phyloP scores from a whole-genome alignment of 2,888 invertebrate genomes.

The Deilephila porcellus region DNA sequence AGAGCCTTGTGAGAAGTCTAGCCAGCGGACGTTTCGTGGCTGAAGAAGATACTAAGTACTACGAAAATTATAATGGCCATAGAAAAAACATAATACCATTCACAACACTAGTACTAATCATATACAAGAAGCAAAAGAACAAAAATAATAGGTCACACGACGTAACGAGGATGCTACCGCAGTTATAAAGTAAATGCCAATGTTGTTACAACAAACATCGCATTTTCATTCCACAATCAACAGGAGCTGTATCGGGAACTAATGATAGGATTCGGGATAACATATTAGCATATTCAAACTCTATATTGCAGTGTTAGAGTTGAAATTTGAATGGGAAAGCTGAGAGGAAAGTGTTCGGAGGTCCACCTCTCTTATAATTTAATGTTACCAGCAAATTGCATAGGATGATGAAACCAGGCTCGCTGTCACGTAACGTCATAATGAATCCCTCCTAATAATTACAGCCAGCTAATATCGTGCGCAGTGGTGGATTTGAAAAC shows the following conservation, averaged over 20 bases:
- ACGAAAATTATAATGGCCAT: not conserved
- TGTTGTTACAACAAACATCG: slow-evolving; percentile 53
- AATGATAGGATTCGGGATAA: slow-evolving; percentile 45
- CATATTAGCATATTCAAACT: slow-evolving; percentile 35
- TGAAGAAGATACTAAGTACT: not conserved
- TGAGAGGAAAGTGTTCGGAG: slow-evolving; percentile 41
- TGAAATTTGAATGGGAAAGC: slow-evolving; percentile 35
- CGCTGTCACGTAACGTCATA: slow-evolving; percentile 76
- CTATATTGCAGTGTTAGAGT: slow-evolving; percentile 45
- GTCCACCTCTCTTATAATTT: slow-evolving; percentile 56
- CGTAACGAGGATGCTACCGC: slow-evolving; percentile 29
- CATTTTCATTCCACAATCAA: slow-evolving; percentile 46
- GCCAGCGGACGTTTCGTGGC: too few relatives aligned
- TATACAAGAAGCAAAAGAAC: not conserved
- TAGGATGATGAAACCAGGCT: slow-evolving; percentile 58
- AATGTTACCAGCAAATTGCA: slow-evolving; percentile 66
- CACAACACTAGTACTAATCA: not conserved
- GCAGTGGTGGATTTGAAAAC: slow-evolving; percentile 39
- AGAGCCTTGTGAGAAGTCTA: too few relatives aligned
- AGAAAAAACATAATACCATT: not conserved
- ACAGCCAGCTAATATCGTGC: slow-evolving; percentile 65
- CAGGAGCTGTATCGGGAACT: slow-evolving; percentile 48
- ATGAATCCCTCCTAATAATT: slow-evolving; percentile 76
- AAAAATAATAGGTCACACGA: slow-evolving; percentile 9
- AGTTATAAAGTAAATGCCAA: slow-evolving; percentile 32